Evolutionary conservation across 1,140 invertebrate genomes (phyloP), one percentile per base, ranked within the genome.

Genomic region (Drosophila burlai): DNA sequence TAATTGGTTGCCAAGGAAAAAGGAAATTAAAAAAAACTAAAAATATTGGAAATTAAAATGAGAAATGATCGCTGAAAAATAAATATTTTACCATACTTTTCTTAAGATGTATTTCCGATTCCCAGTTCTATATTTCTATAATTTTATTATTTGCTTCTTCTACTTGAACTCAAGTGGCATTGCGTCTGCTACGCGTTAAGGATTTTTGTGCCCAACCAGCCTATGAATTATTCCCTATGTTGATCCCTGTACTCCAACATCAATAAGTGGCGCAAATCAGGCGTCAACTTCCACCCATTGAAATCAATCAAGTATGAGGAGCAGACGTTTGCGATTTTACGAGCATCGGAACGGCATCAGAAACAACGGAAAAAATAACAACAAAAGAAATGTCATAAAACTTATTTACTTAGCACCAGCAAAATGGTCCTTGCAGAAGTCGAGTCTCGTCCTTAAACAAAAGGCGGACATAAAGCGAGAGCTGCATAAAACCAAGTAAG

Each of bases 331-430:
- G 75, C 71, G 68, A 65, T 85, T 90, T 89, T 84, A 90, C 75
- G 85, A 90, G 74, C 47, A 49, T 43, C 68, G 24, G 26, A 66
- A 38, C 34, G 69, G 45, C 80, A 73, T 59, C 54, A 61, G 18
- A 52, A 72, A 36, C 69, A 60, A 38, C 54, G 45, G 15, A 24
- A 40, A 49, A 40, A 36, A 64, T 62, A 54, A 63, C 45, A 40
- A 57, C 59, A 74, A 78, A 63, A 78, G 82, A 80, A 87, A 90
- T 81, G 81, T 82, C 85, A 85, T 90, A 90, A 85, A 90, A 90
- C 75, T 90, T 90, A 90, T 90, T 90, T 90, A 90, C 85, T 90
- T 90, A 90, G 86, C 78, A 76, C 75, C 81, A 82, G 63, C 66
- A 24, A 83, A 86, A 86, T 76, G 71, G 73, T 59, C 57, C 60